Evolutionary conservation across 2,888 invertebrate species (phyloP), one percentile per base, ranked within the genome.

Genomic region (Petrophora chlorosata): DNA sequence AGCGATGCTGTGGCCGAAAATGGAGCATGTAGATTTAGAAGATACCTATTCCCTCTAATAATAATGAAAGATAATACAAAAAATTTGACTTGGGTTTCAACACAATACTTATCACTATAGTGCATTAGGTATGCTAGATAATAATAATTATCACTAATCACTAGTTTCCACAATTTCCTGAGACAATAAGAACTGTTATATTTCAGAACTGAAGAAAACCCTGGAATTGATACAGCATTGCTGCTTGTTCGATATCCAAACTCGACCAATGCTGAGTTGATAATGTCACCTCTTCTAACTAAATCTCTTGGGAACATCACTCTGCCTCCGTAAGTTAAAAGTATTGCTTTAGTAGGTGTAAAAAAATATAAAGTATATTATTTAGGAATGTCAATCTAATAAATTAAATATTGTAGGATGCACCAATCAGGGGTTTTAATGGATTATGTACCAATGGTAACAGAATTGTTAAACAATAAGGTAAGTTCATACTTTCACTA

Each of bases 361-460:
- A n/a, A n/a, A n/a, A n/a, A n/a, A n/a, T n/a, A n/a, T n/a, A n/a
- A n/a, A n/a, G n/a, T n/a, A n/a, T n/a, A n/a, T n/a, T n/a, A n/a
- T n/a, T n/a, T n/a, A n/a, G n/a, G n/a, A n/a, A n/a, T n/a, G n/a
- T n/a, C n/a, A n/a, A n/a, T n/a, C n/a, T 19, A 19, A 19, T 2
- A 19, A 7, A 19, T 19, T 19, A 3, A 10, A 25, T 34, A 34
- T 81, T 82, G 47, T 53, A 91, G 90, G 56, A 90, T 91, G 85
- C 89, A 90, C 59, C 90, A 86, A 56, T 77, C 87, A 33, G 89
- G 87, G 54, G 89, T 90, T 16, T 67, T 94, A 13, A 84, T 88
- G 76, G 92, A 93, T 66, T 93, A 93, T 78, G 91, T 93, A 4
- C 85, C 87, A 19, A 83, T 86, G 73, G 86, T 93, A 5, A 89